A percentile compares a stretch with the other conserved stretches of the same genome.
These are phyloP conservation scores for Drosophila setifemur DNA, from an alignment of 1,140 invertebrate genomes.

Conservation along the genomic window DNA sequence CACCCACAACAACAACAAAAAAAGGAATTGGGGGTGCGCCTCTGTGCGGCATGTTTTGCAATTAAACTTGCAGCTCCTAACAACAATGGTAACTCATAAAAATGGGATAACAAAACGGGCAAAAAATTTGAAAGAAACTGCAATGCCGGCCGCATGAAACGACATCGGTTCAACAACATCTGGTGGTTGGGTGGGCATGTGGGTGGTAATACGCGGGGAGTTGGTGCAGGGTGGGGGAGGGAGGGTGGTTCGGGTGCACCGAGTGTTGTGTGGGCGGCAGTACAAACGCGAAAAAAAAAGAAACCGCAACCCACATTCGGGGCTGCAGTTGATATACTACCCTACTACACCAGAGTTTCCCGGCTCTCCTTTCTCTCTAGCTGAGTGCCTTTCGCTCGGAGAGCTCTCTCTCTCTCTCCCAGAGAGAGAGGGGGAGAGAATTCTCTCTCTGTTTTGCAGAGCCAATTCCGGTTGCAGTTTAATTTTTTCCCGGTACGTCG, in stretches of 20 bases:
- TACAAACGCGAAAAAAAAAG: slow-evolving; percentile 11
- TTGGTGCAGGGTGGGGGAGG: neutral
- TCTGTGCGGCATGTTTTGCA: slow-evolving; percentile 59
- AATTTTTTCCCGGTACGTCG: slow-evolving; percentile 52
- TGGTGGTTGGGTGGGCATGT: slow-evolving; percentile 24
- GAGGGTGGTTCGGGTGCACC: slow-evolving; percentile 8
- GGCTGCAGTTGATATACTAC: slow-evolving; percentile 73
- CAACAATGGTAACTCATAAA: slow-evolving; percentile 63
- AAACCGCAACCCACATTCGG: slow-evolving; percentile 71
- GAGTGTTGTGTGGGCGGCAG: slow-evolving; percentile 23
- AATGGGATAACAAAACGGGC: slow-evolving; percentile 40
- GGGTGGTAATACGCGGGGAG: slow-evolving; percentile 5
- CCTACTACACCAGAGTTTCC: slow-evolving; percentile 57
- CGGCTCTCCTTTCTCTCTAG: slow-evolving; percentile 20
- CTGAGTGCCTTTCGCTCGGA: neutral
- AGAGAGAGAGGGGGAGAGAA: neutral
- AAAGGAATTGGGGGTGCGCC: slow-evolving; percentile 8
- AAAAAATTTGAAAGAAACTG: slow-evolving; percentile 64
- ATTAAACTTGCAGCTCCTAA: slow-evolving; percentile 77
- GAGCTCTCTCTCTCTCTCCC: neutral
- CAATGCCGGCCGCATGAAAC: slow-evolving; percentile 59
- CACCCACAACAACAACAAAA: neutral
- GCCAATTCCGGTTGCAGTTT: slow-evolving; percentile 50
- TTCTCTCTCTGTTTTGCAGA: slow-evolving; percentile 21
- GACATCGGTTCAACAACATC: slow-evolving; percentile 73